These are phyloP conservation scores for Acronicta psi DNA, from an alignment of 2,888 invertebrate species.

Conservation along the genomic window DNA sequence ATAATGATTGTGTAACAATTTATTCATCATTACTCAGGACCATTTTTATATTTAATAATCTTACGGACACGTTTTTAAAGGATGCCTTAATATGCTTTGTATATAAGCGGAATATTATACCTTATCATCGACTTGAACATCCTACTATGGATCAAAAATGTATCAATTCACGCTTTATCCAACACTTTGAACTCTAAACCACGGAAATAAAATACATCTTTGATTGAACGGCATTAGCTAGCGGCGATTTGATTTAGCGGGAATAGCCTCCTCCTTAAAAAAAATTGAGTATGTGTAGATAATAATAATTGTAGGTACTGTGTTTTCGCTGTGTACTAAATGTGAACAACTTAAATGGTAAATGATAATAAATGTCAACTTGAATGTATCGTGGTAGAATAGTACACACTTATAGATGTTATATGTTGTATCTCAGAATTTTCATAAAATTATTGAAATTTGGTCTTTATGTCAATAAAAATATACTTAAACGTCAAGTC, in stretches of 20 bases:
- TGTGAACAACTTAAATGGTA: constrained; percentile 11
- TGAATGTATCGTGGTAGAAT: constrained; percentile 10
- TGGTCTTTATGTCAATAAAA: too few species aligned
- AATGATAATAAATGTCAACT: background rate
- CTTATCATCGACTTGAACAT: constrained; percentile 5
- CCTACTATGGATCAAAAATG: background rate
- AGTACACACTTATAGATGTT: constrained; percentile 10
- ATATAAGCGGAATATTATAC: too few species aligned
- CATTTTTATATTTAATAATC: too few species aligned
- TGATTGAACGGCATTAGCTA: constrained; percentile 45
- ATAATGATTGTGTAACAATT: too few species aligned
- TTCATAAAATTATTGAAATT: too few species aligned
- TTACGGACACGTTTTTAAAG: too few species aligned
- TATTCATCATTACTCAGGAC: too few species aligned
- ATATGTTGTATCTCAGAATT: too few species aligned
- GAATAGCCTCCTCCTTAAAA: constrained; percentile 59
- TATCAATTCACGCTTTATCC: constrained; percentile 26
- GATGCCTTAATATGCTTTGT: too few species aligned
- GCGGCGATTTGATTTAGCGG: constrained; percentile 42
- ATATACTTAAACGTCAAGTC: too few species aligned
- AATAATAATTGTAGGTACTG: constrained; percentile 25
- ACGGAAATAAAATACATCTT: constrained; percentile 23
- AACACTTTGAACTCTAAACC: constrained; percentile 27
- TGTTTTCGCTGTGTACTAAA: constrained; percentile 20
- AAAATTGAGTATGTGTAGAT: constrained; percentile 18